phyloP scores from a whole-genome alignment of 2,888 invertebrate species.

The Galerucella nymphaeae region DNA sequence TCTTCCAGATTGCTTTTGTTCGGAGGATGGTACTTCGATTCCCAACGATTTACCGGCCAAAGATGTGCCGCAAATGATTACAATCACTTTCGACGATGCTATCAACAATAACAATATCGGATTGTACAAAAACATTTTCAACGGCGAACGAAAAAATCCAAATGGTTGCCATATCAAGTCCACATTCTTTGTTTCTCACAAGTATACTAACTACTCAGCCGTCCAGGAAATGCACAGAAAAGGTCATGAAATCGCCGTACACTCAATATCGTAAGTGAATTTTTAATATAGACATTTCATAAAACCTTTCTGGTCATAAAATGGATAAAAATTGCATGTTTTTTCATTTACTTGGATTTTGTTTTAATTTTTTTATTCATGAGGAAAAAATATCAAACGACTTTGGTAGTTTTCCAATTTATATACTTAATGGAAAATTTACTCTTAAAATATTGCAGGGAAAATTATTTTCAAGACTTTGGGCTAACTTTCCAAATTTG shows the following conservation, averaged over 20 bases:
- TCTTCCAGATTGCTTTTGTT: slow-evolving; percentile 93
- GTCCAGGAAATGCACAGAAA: slow-evolving; percentile 90
- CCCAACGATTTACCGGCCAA: slow-evolving; percentile 86
- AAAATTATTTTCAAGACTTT: too few species aligned
- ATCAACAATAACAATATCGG: slow-evolving; percentile 96
- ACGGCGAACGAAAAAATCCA: slow-evolving; percentile 88
- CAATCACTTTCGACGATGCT: slow-evolving; percentile 93
- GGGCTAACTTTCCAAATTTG: too few species aligned
- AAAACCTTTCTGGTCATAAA: not conserved
- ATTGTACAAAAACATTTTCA: slow-evolving; percentile 92
- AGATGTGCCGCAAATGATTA: slow-evolving; percentile 94
- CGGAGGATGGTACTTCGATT: slow-evolving; percentile 88
- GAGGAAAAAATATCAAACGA: not conserved
- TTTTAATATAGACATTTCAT: slow-evolving; percentile 18
- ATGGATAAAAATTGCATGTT: not conserved
- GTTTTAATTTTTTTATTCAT: not conserved
- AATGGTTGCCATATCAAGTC: slow-evolving; percentile 94
- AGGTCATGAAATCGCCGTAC: slow-evolving; percentile 93
- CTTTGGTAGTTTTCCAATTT: not conserved
- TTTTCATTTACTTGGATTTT: not conserved
- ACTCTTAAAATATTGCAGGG: too few species aligned
- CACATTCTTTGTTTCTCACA: slow-evolving; percentile 92
- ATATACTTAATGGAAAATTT: too few species aligned
- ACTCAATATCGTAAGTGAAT: slow-evolving; percentile 87
- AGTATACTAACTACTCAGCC: slow-evolving; percentile 94